Base-by-base conservation (phyloP, 2,888 invertebrate species). In the Diarsia dahlii region DNA sequence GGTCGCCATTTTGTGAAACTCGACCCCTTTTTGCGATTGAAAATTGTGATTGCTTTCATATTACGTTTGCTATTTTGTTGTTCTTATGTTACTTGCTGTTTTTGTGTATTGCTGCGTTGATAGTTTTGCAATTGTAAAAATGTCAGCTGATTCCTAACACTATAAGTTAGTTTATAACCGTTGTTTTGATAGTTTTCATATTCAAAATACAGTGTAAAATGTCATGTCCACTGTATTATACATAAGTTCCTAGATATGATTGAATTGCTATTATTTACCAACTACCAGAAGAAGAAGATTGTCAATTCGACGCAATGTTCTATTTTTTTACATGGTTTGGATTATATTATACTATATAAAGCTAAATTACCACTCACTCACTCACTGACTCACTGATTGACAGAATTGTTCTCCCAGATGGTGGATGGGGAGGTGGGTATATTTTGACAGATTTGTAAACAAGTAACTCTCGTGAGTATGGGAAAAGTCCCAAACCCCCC, bases 21-120 rank as follows among this genome's bases (percentile, higher is more conserved):
- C 58, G 68, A 86, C 79, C 84, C 80, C 76, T 84, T 88, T 84
- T 81, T 81, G 68, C 70, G 63, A 87, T 84, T 74, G 78, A 81
- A 78, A 82, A 84, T 73, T 79, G 88, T 81, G 84, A 88, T 81
- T 87, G 76, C 75, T 81, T 87, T 76, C 56, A 76, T 84, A 79
- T 85, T 79, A 67, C 18, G 69, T 74, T 64, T 50, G 56, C 39
- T 34, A 64, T 67, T 80, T 74, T 64, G 50, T 71, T 73, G 58
- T 68, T 54, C 28, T 65, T 60, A 23, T 52, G 18, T 64, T 34
- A 54, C n/a, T 34, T 13, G 20, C 5, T 4, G 39, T 46, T 66
- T 69, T 12, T 73, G 10, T 39, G 12, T 56, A 65, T 52, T 15
- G 0, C 5, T 71, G 13, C 34, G 8, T 13, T 69, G 6, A 50